A percentile compares a stretch with the other conserved stretches of the same genome.
Conservation (phyloP, 2,888 invertebrate species). For the Anaspis maculata region DNA sequence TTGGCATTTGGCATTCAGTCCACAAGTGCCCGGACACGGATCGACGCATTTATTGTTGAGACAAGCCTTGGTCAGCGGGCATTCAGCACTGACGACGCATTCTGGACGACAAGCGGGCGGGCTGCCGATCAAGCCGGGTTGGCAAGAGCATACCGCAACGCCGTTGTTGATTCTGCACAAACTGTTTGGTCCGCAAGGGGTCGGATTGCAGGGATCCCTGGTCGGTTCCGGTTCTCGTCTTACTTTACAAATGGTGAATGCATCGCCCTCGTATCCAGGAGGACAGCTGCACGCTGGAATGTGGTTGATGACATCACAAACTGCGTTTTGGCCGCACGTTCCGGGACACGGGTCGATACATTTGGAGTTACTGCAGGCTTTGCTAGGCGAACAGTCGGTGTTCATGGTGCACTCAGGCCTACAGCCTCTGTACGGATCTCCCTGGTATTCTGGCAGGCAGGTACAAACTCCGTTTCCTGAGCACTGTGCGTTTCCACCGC, state of each 20-base stretch:
- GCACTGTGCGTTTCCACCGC: constrained; percentile 71
- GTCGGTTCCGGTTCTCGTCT: constrained; percentile 27
- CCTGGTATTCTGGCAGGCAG: constrained; percentile 62
- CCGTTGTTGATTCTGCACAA: constrained; percentile 51
- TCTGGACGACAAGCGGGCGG: constrained; percentile 73
- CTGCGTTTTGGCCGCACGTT: constrained; percentile 69
- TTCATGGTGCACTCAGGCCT: constrained; percentile 75
- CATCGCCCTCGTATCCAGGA: constrained; percentile 66
- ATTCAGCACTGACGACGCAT: constrained; percentile 73
- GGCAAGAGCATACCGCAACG: constrained; percentile 60
- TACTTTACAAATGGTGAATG: constrained; percentile 52
- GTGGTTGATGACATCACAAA: constrained; percentile 74
- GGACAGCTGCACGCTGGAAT: constrained; percentile 75
- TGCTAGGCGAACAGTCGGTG: constrained; percentile 66
- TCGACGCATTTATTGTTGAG: constrained; percentile 71
- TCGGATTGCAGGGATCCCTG: constrained; percentile 59
- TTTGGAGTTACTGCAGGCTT: constrained; percentile 68
- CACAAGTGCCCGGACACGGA: constrained; percentile 76
- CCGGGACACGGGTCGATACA: constrained; percentile 74
- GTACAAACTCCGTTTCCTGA: constrained; percentile 62
- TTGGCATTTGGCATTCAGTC: constrained; percentile 62
- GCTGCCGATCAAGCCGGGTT: constrained; percentile 61
- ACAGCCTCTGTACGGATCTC: constrained; percentile 66
- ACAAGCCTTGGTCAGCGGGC: constrained; percentile 68
- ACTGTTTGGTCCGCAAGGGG: constrained; percentile 64